Evolutionary conservation across 1,140 invertebrate genomes (phyloP).

Genomic region (Hetaerina americana): DNA sequence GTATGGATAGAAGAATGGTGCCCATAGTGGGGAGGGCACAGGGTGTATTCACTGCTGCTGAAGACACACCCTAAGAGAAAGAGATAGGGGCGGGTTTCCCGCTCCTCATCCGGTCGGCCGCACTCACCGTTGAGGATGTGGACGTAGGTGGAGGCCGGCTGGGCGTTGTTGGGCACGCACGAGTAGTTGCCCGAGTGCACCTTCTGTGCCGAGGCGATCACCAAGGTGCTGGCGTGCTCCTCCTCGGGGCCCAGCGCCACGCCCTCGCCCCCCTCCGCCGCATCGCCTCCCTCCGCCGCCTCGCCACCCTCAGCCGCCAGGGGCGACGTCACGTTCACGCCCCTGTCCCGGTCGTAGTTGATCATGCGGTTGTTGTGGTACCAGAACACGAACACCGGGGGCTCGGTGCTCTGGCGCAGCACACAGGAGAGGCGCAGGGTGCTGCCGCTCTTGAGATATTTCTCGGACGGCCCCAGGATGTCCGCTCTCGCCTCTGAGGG

Average conservation of each 20-base stretch:
- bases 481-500: constrained; percentile 74
- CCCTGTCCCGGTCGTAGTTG: constrained; percentile 71
- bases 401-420: constrained; percentile 66
- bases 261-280: constrained; percentile 43
- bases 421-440: constrained; percentile 64
- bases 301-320: constrained; percentile 37
- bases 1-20: too few species aligned
- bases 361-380: constrained; percentile 83
- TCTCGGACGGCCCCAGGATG: constrained; percentile 68
- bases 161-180: constrained; percentile 72
- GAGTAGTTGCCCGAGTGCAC: constrained; percentile 78
- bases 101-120: too few species aligned
- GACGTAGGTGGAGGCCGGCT: constrained; percentile 67
- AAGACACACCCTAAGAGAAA: too few species aligned
- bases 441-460: constrained; percentile 73
- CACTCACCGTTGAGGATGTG: constrained; percentile 65
- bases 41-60: too few species aligned
- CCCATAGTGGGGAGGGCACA: too few species aligned
- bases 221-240: constrained; percentile 37
- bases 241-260: constrained; percentile 49
- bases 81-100: too few species aligned
- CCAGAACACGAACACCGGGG: constrained; percentile 76
- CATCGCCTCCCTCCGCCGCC: not conserved
- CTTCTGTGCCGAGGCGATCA: constrained; percentile 47
- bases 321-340: constrained; percentile 55